Evolutionary conservation across 2,888 invertebrate species (phyloP).

Genomic region (Theretra japonica): DNA sequence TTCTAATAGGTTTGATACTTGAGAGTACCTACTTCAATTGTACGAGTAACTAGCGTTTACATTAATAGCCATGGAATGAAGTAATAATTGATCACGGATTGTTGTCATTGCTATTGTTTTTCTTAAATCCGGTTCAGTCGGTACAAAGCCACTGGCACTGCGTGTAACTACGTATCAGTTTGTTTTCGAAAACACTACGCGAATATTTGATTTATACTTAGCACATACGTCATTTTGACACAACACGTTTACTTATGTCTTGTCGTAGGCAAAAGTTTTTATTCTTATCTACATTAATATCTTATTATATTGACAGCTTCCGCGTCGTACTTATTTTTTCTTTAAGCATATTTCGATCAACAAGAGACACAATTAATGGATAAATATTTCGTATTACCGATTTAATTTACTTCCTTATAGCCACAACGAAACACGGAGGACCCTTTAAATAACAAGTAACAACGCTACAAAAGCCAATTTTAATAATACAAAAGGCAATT

Average conservation of each 20-base stretch:
- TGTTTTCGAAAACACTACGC: too few relatives aligned
- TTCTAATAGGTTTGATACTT: neutral
- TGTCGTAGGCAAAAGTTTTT: neutral
- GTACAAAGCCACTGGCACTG: neutral
- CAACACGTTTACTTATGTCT: neutral
- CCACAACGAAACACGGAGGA: neutral
- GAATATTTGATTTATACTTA: neutral
- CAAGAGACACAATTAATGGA: neutral
- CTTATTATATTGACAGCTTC: too few relatives aligned
- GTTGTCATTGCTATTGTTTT: neutral
- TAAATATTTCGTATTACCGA: neutral
- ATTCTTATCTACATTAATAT: too few relatives aligned
- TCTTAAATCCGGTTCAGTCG: neutral
- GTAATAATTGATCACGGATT: neutral
- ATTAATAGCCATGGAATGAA: conserved; percentile 3
- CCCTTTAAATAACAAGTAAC: neutral
- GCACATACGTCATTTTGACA: neutral
- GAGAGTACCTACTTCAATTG: neutral
- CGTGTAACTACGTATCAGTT: neutral
- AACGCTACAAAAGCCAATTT: neutral
- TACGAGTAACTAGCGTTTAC: conserved; percentile 2
- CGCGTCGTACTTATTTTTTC: too few relatives aligned
- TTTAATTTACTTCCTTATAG: neutral
- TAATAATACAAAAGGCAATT: conserved; percentile 13
- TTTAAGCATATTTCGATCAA: too few relatives aligned